Conservation (phyloP, 1,140 invertebrate species). For the Asbolus verrucosus region DNA sequence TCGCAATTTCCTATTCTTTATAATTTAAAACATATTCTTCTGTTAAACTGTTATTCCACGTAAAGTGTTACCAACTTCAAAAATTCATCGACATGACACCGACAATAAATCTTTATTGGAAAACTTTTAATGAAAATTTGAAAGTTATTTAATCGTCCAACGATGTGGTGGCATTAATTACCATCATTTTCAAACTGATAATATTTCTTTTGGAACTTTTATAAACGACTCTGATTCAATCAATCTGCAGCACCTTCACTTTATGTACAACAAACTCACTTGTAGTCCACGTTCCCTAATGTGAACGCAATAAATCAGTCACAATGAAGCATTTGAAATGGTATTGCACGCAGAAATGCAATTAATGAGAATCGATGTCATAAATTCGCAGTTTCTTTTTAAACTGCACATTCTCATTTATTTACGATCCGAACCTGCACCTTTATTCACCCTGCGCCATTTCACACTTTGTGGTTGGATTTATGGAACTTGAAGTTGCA, state of each 20-base stretch:
- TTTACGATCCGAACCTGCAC: neutral
- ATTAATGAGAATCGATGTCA: conserved; percentile 11
- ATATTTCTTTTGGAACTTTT: too few species aligned
- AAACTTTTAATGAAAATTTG: neutral
- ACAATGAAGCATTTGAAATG: neutral
- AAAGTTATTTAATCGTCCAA: too few species aligned
- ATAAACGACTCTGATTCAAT: too few species aligned
- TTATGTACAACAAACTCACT: too few species aligned
- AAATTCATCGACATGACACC: neutral
- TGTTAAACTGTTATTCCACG: too few species aligned
- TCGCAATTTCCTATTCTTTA: too few species aligned
- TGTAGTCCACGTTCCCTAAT: too few species aligned
- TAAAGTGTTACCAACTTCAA: too few species aligned
- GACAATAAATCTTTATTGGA: conserved; percentile 2
- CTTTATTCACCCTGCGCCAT: neutral
- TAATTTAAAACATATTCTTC: too few species aligned
- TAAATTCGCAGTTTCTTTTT: neutral
- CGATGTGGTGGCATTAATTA: too few species aligned
- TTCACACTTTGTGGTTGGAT: neutral
- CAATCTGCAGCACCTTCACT: too few species aligned
- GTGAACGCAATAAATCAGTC: neutral
- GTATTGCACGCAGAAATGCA: conserved; percentile 1
- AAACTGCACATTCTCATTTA: neutral
- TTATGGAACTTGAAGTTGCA: neutral
- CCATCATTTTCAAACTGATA: too few species aligned